These are phyloP conservation scores for Otis tarda DNA, from an alignment of 2,113 vertebrate species.

Conservation along the genomic window DNA sequence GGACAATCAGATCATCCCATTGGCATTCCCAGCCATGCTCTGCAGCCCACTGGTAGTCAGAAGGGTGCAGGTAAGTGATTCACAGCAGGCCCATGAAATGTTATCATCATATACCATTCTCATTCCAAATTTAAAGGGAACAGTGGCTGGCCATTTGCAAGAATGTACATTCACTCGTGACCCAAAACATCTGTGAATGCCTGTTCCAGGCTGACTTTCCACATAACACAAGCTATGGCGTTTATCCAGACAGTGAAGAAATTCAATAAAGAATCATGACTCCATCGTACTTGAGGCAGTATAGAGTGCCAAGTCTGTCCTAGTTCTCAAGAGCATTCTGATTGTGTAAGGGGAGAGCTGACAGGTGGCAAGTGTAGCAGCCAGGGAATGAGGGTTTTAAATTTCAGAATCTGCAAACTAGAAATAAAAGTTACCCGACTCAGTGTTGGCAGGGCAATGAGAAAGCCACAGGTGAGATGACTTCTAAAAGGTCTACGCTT, in stretches of 20 bases:
- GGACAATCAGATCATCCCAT: neutral
- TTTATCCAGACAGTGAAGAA: neutral
- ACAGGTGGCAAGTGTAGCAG: neutral
- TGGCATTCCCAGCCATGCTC: neutral
- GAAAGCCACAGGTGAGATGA: neutral
- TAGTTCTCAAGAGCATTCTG: neutral
- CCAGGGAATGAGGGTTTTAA: neutral
- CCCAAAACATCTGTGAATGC: neutral
- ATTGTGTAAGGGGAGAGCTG: neutral
- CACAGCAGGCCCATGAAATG: neutral
- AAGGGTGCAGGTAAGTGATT: neutral
- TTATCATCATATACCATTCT: neutral
- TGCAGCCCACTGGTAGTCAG: neutral
- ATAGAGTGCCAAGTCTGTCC: too few species aligned
- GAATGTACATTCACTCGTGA: neutral
- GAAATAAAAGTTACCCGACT: neutral
- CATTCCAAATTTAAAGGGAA: neutral
- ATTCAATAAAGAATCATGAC: neutral
- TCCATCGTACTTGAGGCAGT: neutral
- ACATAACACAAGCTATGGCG: neutral
- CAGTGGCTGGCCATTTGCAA: neutral
- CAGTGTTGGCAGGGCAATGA: neutral
- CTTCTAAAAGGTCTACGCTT: neutral
- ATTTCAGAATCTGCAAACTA: neutral
- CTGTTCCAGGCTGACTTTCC: neutral